phyloP scores from a whole-genome alignment of 1,140 invertebrate species.

The Zaprionus lachaisei region DNA sequence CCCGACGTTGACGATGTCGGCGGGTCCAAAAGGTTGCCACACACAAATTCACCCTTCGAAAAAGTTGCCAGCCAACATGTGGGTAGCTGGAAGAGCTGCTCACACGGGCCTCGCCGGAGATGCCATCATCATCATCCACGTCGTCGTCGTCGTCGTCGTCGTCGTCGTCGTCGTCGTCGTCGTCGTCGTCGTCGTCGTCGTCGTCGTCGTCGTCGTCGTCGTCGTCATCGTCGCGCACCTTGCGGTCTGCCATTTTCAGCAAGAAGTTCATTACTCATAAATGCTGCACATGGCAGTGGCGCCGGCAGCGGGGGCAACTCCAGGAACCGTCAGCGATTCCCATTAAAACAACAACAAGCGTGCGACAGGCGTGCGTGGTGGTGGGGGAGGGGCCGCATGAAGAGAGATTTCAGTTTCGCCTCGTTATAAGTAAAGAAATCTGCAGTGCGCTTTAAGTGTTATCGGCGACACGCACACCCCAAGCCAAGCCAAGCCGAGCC shows the following conservation, averaged over 20 bases:
- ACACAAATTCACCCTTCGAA: conserved; percentile 61
- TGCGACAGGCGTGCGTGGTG: conserved; percentile 8
- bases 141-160: conserved; percentile 15
- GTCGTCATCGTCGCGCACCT: conserved; percentile 64
- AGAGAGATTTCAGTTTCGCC: conserved; percentile 48
- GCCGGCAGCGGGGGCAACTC: conserved; percentile 6
- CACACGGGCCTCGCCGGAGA: conserved; percentile 15
- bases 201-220: conserved; percentile 15
- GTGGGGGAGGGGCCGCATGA: not conserved
- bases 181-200: conserved; percentile 48
- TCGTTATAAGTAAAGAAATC: conserved; percentile 81
- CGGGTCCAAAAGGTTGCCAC: conserved; percentile 69
- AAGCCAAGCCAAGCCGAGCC: conserved; percentile 10
- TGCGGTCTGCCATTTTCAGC: conserved; percentile 78
- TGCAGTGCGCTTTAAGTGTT: conserved; percentile 82
- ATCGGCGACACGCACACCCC: conserved; percentile 73
- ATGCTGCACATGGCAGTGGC: conserved; percentile 72
- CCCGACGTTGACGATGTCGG: conserved; percentile 58
- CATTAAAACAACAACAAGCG: conserved; percentile 57
- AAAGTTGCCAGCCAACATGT: conserved; percentile 33
- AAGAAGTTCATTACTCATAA: conserved; percentile 82
- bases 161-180: conserved; percentile 41
- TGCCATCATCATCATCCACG: conserved; percentile 44
- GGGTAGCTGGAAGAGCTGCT: conserved; percentile 26
- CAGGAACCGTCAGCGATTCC: conserved; percentile 43